phyloP scores from a whole-genome alignment of 2,888 invertebrate species.

The Unio pictorum region DNA sequence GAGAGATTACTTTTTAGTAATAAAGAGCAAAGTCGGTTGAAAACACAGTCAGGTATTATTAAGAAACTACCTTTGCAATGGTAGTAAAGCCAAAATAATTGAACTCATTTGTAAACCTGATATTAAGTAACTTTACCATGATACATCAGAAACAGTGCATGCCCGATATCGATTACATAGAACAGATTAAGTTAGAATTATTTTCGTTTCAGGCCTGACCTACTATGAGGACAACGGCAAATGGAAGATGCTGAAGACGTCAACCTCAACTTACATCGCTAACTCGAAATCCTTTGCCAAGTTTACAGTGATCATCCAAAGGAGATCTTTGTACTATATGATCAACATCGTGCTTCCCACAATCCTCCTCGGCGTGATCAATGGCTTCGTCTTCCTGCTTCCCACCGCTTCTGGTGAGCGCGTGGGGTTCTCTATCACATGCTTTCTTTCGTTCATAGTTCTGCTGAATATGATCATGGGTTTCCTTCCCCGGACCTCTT shows the following conservation, averaged over 20 bases:
- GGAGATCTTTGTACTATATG: conserved; percentile 30
- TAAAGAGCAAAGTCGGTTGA: too few relatives aligned
- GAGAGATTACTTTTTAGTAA: too few relatives aligned
- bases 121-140: too few relatives aligned
- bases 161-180: too few relatives aligned
- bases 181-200: too few relatives aligned
- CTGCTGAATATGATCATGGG: conserved; percentile 35
- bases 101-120: too few relatives aligned
- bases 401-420: conserved; percentile 34
- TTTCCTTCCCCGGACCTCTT: conserved; percentile 30
- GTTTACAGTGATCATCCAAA: conserved; percentile 22
- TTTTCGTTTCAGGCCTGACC: conserved; percentile 12
- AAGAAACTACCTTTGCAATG: too few relatives aligned
- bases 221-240: conserved; percentile 19
- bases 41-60: too few relatives aligned
- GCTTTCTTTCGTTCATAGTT: conserved; percentile 35
- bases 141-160: too few relatives aligned
- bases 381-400: conserved; percentile 33
- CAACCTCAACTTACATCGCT: conserved; percentile 3
- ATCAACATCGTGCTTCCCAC: conserved; percentile 31
- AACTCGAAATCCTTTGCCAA: conserved; percentile 14
- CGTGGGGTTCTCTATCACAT: conserved; percentile 36
- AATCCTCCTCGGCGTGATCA: conserved; percentile 26
- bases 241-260: conserved; percentile 21
- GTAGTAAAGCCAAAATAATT: too few relatives aligned